Evolutionary conservation across 2,888 invertebrate genomes (phyloP), one percentile per base, ranked within the genome.

Genomic region (Mayetiola destructor): DNA sequence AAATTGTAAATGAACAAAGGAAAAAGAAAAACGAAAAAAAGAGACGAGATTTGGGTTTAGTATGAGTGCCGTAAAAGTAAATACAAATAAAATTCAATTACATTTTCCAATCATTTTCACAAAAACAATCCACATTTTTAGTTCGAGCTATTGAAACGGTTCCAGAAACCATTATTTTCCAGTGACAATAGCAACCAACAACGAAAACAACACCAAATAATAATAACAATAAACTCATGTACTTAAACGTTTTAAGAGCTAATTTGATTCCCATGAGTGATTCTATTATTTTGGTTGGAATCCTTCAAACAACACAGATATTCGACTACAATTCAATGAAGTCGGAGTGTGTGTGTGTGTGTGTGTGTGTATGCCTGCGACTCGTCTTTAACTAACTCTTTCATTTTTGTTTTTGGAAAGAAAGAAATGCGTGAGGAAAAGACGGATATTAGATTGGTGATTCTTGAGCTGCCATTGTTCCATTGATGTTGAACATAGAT

Each of bases 241-340:
- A 48, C 48, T 48, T 48, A 48, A 27, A 16, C 48, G 55, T 36
- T 42, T 55, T 56, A 58, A 58, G 59, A 56, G 59, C 58, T 59
- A 59, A 59, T 59, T 59, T 59, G 57, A 58, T 59, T 59, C 59
- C 59, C 59, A 56, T 59, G 59, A 59, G 59, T 59, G 56, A 59
- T 56, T 59, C 59, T 55, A 58, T 59, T 59, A 59, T 59, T 59
- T 59, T 27, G 27, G 30, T 18, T 42, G 42, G 42, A 39, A 30
- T 55, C 55, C 55, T 57, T 42, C 21, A 23, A 42, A 42, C 21
- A 21, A n/a, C n/a, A 10, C 5, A 39, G 39, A 18, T 39, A 42
- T 42, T 42, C 16, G 21, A 23, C 12, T 23, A 10, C 42, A 42
- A 23, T 42, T 14, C 3, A 23, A 42, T 42, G 23, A n/a, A 21